Percentiles rank a stretch among this genome's conserved stretches.
Evolutionary conservation across 2,888 invertebrate species (phyloP).

Genomic region (Scotopteryx bipunctaria): DNA sequence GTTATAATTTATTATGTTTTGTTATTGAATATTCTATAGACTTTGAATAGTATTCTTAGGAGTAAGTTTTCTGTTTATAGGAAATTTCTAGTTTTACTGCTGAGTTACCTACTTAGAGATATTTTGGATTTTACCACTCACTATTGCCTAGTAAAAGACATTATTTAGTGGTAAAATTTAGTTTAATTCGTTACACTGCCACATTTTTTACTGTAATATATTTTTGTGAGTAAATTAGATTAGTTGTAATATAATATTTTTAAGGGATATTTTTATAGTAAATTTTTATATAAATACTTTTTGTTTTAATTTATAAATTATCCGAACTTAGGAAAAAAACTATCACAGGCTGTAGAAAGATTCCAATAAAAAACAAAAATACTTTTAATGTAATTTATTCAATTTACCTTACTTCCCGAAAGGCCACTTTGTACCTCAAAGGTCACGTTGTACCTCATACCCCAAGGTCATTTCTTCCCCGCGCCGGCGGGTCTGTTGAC

Average conservation of each 20-base stretch:
- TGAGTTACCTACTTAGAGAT: conserved; percentile 65
- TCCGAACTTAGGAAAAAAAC: not conserved
- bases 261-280: conserved; percentile 63
- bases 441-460: not conserved
- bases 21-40: conserved; percentile 44
- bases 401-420: conserved; percentile 8
- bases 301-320: conserved; percentile 22
- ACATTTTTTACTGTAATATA: conserved; percentile 63
- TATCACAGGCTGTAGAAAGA: not conserved
- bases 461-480: conserved; percentile 33
- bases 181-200: conserved; percentile 57
- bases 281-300: conserved; percentile 57
- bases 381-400: conserved; percentile 14
- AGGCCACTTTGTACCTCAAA: not conserved
- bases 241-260: conserved; percentile 52
- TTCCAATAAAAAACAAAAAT: not conserved
- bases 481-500: conserved; percentile 42
- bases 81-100: conserved; percentile 44
- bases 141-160: not conserved
- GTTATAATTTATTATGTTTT: conserved; percentile 45
- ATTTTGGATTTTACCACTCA: conserved; percentile 16
- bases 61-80: conserved; percentile 46
- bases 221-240: conserved; percentile 55
- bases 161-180: conserved; percentile 16
- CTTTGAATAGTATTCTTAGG: conserved; percentile 36